Percentiles rank a stretch among this genome's conserved stretches.
These are phyloP conservation scores for Tridacna crocea DNA, from an alignment of 2,888 invertebrate genomes.

Conservation along the genomic window DNA sequence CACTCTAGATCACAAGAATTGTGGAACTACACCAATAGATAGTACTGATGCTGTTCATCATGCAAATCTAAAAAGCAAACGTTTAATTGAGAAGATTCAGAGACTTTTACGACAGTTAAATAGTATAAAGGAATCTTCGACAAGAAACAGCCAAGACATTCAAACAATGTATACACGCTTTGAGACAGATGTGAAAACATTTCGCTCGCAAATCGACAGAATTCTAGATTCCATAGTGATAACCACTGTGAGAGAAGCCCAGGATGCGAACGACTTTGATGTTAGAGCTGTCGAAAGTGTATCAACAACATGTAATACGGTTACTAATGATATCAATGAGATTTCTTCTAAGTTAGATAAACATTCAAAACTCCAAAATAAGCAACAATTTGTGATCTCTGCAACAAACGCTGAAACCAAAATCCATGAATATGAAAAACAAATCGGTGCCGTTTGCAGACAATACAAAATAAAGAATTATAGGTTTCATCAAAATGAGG, in stretches of 20 bases:
- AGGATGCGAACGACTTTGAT: not conserved
- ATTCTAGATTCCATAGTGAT: not conserved
- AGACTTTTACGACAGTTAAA: not conserved
- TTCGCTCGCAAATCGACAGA: not conserved
- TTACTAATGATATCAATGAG: not conserved
- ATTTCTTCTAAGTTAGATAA: not conserved
- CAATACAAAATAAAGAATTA: not conserved
- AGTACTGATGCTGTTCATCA: not conserved
- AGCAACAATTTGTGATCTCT: not conserved
- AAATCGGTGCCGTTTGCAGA: not conserved
- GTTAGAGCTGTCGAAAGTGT: not conserved
- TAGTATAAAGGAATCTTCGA: not conserved
- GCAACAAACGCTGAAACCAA: not conserved
- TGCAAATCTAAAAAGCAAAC: not conserved
- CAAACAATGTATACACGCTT: not conserved
- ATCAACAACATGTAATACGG: not conserved
- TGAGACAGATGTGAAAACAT: not conserved
- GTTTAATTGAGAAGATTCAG: not conserved
- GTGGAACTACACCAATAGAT: not conserved
- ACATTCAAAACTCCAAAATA: not conserved
- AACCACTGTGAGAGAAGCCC: not conserved
- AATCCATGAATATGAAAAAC: not conserved
- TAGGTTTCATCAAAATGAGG: not conserved
- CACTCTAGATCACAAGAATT: not conserved
- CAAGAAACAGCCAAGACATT: not conserved